These are phyloP conservation scores for Drosophila yakuba DNA, from an alignment of 1,140 invertebrate genomes.

Conservation along the genomic window DNA sequence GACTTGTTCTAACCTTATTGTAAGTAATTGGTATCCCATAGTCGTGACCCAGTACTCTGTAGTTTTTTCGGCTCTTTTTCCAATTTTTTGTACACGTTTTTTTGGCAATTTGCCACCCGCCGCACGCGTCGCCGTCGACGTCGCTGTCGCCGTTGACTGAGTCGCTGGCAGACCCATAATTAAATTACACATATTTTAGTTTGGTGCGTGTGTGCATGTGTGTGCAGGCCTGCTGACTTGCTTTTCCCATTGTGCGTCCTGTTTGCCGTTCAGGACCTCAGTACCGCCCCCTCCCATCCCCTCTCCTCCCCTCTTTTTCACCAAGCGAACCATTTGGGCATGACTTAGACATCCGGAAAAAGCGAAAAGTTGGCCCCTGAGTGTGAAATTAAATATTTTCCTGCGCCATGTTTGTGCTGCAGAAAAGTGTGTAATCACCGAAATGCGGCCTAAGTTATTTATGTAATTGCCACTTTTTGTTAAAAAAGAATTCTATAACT, in stretches of 20 bases:
- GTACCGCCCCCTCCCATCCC: conserved; percentile 1
- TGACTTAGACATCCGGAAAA: conserved; percentile 56
- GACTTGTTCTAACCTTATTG: too few relatives aligned
- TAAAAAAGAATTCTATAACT: conserved; percentile 1
- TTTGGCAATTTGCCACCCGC: conserved; percentile 81
- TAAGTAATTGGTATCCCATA: background rate
- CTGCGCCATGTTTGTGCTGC: conserved; percentile 41
- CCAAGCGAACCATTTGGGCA: conserved; percentile 2
- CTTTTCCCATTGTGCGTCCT: conserved; percentile 54
- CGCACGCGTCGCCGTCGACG: conserved; percentile 55
- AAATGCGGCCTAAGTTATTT: conserved; percentile 66
- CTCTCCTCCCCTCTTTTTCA: background rate
- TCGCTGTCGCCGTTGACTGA: conserved; percentile 15
- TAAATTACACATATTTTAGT: conserved; percentile 74
- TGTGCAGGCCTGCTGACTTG: conserved; percentile 72
- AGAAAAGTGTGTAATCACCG: conserved; percentile 69
- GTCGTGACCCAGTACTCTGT: conserved; percentile 1
- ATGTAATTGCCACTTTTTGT: conserved; percentile 68
- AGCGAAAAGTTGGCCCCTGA: conserved; percentile 44
- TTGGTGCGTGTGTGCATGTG: conserved; percentile 41
- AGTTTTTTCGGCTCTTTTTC: conserved; percentile 15
- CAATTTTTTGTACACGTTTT: conserved; percentile 28
- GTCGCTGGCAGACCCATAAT: conserved; percentile 67
- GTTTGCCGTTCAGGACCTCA: conserved; percentile 55
- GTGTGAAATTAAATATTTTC: conserved; percentile 55